Percentiles rank a stretch among this genome's conserved stretches.
Conservation (phyloP, 1,140 invertebrate species). For the Procambarus virginalis region DNA sequence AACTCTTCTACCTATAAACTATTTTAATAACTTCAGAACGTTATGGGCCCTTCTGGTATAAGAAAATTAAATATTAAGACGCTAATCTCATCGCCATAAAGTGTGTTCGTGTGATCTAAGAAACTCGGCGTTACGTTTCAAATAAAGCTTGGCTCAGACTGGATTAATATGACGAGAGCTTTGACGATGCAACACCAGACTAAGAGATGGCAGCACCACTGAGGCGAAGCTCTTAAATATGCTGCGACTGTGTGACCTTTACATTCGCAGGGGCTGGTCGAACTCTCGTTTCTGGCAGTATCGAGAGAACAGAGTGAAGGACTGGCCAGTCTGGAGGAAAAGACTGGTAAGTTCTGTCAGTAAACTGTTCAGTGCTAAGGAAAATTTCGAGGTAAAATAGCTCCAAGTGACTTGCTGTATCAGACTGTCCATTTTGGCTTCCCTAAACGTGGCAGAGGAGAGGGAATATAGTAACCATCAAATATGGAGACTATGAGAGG, state of each 20-base stretch:
- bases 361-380: not conserved
- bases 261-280: not conserved
- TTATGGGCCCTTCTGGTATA: too few species aligned
- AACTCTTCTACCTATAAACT: too few species aligned
- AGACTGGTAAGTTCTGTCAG: not conserved
- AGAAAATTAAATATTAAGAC: too few species aligned
- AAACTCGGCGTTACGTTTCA: not conserved
- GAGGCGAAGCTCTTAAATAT: not conserved
- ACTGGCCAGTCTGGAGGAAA: not conserved
- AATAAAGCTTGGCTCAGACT: not conserved
- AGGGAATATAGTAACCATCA: slow-evolving; percentile 13
- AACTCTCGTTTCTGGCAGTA: not conserved
- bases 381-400: not conserved
- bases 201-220: not conserved
- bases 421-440: too few species aligned
- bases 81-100: too few species aligned
- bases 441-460: not conserved
- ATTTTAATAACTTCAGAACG: too few species aligned
- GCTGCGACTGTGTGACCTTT: not conserved
- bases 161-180: too few species aligned
- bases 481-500: slow-evolving; percentile 3
- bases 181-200: not conserved
- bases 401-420: not conserved
- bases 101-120: not conserved
- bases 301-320: not conserved